Evolutionary conservation across 2,797 vertebrate species (phyloP).

Genomic region (Sternarchorhynchus goeldii): DNA sequence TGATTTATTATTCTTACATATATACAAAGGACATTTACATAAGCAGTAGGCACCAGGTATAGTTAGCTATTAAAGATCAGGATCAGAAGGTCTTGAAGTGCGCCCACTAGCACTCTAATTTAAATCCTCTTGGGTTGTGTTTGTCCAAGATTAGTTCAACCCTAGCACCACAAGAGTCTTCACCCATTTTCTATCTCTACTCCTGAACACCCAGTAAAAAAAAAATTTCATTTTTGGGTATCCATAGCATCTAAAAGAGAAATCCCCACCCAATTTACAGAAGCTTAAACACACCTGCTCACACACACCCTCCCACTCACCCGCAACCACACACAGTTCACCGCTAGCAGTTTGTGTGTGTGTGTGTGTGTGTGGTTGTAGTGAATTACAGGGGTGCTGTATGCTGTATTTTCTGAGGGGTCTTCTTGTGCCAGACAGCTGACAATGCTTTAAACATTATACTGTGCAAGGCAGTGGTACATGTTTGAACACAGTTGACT

Average conservation of each 20-base stretch:
- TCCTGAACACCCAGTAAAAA: slow-evolving; percentile 26
- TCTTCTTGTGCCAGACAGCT: slow-evolving; percentile 17
- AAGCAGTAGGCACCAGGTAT: slow-evolving; percentile 13
- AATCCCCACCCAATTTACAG: not conserved
- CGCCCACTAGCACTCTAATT: slow-evolving; percentile 48
- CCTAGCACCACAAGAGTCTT: slow-evolving; percentile 25
- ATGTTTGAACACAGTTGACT: slow-evolving; percentile 35
- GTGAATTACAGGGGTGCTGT: slow-evolving; percentile 47
- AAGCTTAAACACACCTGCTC: not conserved
- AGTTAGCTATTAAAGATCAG: slow-evolving; percentile 25
- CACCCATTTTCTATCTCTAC: slow-evolving; percentile 19
- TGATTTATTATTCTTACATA: slow-evolving; percentile 38
- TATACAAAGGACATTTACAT: slow-evolving; percentile 10
- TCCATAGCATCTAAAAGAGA: slow-evolving; percentile 25
- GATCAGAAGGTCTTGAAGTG: slow-evolving; percentile 32
- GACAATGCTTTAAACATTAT: slow-evolving; percentile 19
- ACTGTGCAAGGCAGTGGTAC: not conserved
- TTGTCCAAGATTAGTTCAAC: slow-evolving; percentile 56
- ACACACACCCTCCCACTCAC: slow-evolving; percentile 2
- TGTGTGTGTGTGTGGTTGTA: slow-evolving; percentile 42
- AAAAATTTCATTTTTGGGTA: slow-evolving; percentile 7
- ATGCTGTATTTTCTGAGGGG: slow-evolving; percentile 26
- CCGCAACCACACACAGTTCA: slow-evolving; percentile 4
- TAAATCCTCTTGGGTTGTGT: slow-evolving; percentile 48
- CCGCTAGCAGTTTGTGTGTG: not conserved